These are phyloP conservation scores for Corbicula japonica DNA, from an alignment of 2,888 invertebrate species.

Conservation along the genomic window DNA sequence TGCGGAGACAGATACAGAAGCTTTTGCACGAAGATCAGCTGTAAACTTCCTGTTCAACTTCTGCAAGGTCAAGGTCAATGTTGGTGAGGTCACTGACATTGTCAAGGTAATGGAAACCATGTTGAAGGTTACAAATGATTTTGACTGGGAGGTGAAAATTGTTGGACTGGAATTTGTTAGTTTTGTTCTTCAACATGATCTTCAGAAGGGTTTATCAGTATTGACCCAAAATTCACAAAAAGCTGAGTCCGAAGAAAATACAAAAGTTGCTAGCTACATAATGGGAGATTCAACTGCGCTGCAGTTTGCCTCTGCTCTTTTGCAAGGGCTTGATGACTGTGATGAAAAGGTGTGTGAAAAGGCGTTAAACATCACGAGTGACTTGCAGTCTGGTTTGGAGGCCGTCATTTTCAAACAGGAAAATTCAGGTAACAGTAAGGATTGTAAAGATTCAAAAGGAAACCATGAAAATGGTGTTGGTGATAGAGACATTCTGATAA, in stretches of 20 bases:
- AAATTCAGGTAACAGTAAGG: too few species aligned
- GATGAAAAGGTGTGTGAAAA: constrained; percentile 64
- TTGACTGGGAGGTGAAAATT: constrained; percentile 83
- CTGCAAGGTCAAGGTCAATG: constrained; percentile 21
- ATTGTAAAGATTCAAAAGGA: too few species aligned
- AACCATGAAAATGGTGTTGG: too few species aligned
- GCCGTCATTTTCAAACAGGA: too few species aligned
- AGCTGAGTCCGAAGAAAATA: too few species aligned
- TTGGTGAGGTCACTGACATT: neutral
- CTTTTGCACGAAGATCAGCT: constrained; percentile 76
- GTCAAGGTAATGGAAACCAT: constrained; percentile 8
- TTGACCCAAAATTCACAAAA: too few species aligned
- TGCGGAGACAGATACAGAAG: constrained; percentile 74
- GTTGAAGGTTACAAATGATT: constrained; percentile 66
- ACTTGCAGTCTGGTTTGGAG: constrained; percentile 16
- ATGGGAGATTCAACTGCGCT: too few species aligned
- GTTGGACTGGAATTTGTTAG: constrained; percentile 70
- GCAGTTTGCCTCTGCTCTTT: constrained; percentile 41
- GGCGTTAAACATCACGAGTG: constrained; percentile 29
- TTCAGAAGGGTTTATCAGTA: too few species aligned
- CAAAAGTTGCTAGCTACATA: too few species aligned
- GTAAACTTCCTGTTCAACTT: constrained; percentile 60
- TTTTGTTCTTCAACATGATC: constrained; percentile 37
- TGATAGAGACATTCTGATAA: too few species aligned
- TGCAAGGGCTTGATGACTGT: constrained; percentile 59